A percentile compares a stretch with the other conserved stretches of the same genome.
Evolutionary conservation across 1,140 invertebrate genomes (phyloP).

Genomic region (Octopus bimaculoides): DNA sequence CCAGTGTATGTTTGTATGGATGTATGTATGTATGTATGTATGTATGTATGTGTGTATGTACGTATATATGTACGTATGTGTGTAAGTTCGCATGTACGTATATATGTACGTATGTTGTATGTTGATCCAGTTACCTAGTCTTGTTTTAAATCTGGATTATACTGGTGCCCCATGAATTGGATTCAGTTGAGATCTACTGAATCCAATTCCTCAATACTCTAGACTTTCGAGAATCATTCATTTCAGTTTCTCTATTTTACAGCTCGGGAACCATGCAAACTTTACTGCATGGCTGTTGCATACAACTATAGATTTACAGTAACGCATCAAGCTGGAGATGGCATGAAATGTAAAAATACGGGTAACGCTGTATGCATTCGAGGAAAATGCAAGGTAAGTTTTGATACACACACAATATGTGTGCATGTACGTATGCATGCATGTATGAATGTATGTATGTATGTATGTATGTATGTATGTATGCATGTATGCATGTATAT

Average conservation of each 20-base stretch:
- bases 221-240: neutral
- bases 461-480: neutral
- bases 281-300: conserved; percentile 62
- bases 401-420: neutral
- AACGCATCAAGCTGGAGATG: conserved; percentile 62
- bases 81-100: too few species aligned
- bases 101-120: too few species aligned
- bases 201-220: too few species aligned
- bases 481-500: neutral
- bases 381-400: conserved; percentile 32
- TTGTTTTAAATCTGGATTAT: too few species aligned
- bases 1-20: too few species aligned
- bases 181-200: too few species aligned
- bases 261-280: conserved; percentile 70
- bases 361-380: conserved; percentile 32
- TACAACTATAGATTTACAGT: conserved; percentile 42
- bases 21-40: too few species aligned
- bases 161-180: too few species aligned
- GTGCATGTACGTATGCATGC: neutral
- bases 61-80: too few species aligned
- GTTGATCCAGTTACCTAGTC: too few species aligned
- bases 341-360: conserved; percentile 35
- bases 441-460: neutral
- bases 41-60: too few species aligned
- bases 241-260: conserved; percentile 11